phyloP scores from a whole-genome alignment of 2,113 vertebrate species.

The Gallinago paraguaiae region DNA sequence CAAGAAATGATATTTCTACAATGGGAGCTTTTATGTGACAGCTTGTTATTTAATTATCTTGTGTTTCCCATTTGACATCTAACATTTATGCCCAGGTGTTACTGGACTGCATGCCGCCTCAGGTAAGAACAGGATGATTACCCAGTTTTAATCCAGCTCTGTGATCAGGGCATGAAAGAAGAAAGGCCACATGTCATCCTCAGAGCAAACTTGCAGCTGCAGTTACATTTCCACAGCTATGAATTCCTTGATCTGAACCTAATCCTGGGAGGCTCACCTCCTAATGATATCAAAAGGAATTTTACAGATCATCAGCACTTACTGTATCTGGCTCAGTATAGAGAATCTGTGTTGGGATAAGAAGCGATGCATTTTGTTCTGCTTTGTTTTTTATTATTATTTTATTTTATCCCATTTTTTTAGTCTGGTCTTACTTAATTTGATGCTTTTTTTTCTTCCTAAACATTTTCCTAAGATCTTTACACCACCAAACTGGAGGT shows the following conservation, averaged over 20 bases:
- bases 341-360: not conserved
- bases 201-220: not conserved
- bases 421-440: not conserved
- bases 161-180: not conserved
- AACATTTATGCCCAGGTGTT: not conserved
- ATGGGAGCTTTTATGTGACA: not conserved
- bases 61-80: not conserved
- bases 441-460: not conserved
- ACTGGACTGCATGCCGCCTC: not conserved
- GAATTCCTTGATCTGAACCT: not conserved
- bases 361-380: not conserved
- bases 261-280: not conserved
- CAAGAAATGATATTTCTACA: not conserved
- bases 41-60: not conserved
- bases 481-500: not conserved
- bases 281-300: not conserved
- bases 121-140: not conserved
- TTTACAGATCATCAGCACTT: not conserved
- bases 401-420: not conserved
- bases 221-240: not conserved
- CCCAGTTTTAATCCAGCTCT: not conserved
- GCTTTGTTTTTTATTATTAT: not conserved
- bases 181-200: accelerated
- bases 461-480: not conserved
- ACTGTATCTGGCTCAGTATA: not conserved